These are phyloP conservation scores for Bufo bufo DNA, from an alignment of 2,113 vertebrate species.

Conservation along the genomic window DNA sequence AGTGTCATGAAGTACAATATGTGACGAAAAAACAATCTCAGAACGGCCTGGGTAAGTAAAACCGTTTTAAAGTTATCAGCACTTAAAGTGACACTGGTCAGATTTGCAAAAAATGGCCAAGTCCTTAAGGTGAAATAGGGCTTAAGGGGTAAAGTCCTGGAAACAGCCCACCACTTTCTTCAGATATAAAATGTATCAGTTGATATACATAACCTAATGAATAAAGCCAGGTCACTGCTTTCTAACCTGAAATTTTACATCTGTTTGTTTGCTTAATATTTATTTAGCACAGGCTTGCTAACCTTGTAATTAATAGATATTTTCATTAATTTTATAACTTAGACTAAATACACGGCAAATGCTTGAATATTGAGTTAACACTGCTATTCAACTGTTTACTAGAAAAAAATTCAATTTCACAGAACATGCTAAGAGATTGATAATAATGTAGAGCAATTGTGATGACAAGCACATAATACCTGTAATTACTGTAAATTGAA, in stretches of 20 bases:
- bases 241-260: no score
- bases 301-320: no score
- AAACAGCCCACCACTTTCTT: no score
- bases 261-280: background rate
- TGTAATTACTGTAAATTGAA: constrained; percentile 16
- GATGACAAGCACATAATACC: background rate
- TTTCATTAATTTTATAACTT: background rate
- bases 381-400: background rate
- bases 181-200: background rate
- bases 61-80: no score
- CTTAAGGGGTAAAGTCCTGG: no score
- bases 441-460: background rate
- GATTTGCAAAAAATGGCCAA: no score
- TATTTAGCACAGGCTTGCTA: background rate
- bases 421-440: background rate
- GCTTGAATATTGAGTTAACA: background rate
- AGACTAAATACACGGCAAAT: background rate
- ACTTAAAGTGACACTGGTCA: no score
- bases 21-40: no score
- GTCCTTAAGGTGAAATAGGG: no score
- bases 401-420: background rate
- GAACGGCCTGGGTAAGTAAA: no score
- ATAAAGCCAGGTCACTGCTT: background rate
- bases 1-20: no score
- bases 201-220: background rate